These are phyloP conservation scores for Drosophila tsacasi DNA, from an alignment of 1,140 invertebrate genomes.

Conservation along the genomic window DNA sequence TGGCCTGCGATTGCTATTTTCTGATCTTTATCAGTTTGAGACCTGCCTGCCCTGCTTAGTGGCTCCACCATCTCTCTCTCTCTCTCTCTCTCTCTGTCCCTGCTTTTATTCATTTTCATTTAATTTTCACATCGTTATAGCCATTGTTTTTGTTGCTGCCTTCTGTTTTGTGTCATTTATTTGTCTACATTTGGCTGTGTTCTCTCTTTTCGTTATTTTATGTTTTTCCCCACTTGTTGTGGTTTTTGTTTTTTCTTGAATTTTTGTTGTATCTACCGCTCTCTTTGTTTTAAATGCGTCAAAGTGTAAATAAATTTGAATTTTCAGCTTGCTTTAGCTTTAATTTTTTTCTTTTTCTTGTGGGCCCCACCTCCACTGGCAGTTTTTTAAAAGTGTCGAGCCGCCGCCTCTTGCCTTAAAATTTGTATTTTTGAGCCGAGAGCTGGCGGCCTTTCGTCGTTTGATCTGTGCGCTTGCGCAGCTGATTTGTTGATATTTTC, in stretches of 20 bases:
- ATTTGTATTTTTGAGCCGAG: conserved; percentile 1
- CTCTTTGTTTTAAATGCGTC: conserved; percentile 81
- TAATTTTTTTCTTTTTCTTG: conserved; percentile 52
- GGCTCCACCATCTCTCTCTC: conserved; percentile 18
- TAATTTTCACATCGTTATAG: conserved; percentile 81
- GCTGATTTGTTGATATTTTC: conserved; percentile 76
- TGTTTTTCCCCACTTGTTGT: conserved; percentile 21
- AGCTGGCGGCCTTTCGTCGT: conserved; percentile 63
- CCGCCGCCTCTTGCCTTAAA: conserved; percentile 18
- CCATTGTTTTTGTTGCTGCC: conserved; percentile 53
- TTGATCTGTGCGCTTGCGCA: conserved; percentile 82
- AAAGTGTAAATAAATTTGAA: conserved; percentile 84
- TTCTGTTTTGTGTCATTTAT: conserved; percentile 72
- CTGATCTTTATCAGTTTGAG: conserved; percentile 72
- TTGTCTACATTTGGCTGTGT: conserved; percentile 70
- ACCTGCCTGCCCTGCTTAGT: conserved; percentile 58
- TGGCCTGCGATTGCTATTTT: conserved; percentile 34
- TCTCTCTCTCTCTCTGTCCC: background rate
- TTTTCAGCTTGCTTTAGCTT: conserved; percentile 83
- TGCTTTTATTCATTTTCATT: conserved; percentile 70
- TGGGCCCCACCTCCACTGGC: conserved; percentile 11
- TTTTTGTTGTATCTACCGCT: conserved; percentile 44
- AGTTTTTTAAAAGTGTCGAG: conserved; percentile 48
- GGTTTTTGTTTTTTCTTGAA: conserved; percentile 10
- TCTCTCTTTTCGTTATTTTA: conserved; percentile 48